phyloP scores from a whole-genome alignment of 2,888 invertebrate genomes.

The Pediacus dermestoides region DNA sequence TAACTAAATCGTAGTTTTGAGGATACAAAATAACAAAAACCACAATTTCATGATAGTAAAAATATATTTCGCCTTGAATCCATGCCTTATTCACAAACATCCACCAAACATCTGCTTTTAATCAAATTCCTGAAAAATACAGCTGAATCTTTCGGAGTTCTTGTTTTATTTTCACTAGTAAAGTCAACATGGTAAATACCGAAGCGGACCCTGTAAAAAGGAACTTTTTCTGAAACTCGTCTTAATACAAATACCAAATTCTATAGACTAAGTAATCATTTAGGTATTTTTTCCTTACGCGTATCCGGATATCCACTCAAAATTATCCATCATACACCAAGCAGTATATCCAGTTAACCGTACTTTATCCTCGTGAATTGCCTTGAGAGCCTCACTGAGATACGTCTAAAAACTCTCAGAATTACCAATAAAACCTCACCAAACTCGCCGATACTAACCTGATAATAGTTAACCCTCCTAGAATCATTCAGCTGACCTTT shows the following conservation, averaged over 20 bases:
- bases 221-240: too few relatives aligned
- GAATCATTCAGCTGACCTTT: slow-evolving; percentile 51
- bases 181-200: slow-evolving; percentile 66
- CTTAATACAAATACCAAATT: too few relatives aligned
- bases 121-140: slow-evolving; percentile 48
- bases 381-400: slow-evolving; percentile 46
- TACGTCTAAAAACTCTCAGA: slow-evolving; percentile 44
- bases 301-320: slow-evolving; percentile 52
- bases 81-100: slow-evolving; percentile 3
- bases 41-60: too few relatives aligned
- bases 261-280: too few relatives aligned
- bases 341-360: slow-evolving; percentile 47
- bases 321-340: slow-evolving; percentile 42
- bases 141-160: slow-evolving; percentile 61
- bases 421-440: too few relatives aligned
- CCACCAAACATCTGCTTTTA: slow-evolving; percentile 44
- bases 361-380: slow-evolving; percentile 43
- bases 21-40: too few relatives aligned
- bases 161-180: slow-evolving; percentile 52
- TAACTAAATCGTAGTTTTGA: too few relatives aligned
- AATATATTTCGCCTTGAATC: too few relatives aligned
- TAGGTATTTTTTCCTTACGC: too few relatives aligned
- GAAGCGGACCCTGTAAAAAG: slow-evolving; percentile 57
- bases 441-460: too few relatives aligned
- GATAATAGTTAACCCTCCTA: slow-evolving; percentile 48